phyloP scores from a whole-genome alignment of 1,140 invertebrate species.

The Penaeus japonicus region DNA sequence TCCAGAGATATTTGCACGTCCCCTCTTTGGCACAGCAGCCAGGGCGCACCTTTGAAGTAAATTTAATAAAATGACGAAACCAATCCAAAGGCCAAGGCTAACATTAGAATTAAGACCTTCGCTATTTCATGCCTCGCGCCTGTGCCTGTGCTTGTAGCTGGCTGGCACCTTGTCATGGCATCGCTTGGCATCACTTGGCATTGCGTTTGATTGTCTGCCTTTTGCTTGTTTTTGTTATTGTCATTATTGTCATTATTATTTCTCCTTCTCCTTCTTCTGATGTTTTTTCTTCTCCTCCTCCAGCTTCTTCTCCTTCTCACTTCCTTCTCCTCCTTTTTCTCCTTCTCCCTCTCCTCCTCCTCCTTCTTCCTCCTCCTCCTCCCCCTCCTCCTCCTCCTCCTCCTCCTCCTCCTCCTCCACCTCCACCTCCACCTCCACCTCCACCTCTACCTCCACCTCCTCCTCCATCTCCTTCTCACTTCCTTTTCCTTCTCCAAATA shows the following conservation, averaged over 20 bases:
- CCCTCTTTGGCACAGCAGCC: no score
- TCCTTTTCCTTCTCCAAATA: neutral
- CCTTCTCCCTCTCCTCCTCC: neutral
- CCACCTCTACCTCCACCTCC: neutral
- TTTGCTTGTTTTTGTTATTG: neutral
- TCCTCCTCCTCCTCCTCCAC: neutral
- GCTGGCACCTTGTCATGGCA: no score
- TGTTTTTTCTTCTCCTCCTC: neutral
- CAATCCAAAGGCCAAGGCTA: no score
- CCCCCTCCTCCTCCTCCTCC: neutral
- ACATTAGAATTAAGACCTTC: no score
- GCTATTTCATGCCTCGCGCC: no score
- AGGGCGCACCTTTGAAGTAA: no score
- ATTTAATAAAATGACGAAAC: no score
- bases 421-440: neutral
- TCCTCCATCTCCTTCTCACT: neutral
- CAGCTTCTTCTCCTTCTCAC: neutral
- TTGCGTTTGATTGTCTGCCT: no score
- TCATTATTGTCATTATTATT: neutral
- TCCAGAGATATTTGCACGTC: neutral
- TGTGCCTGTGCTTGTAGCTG: no score
- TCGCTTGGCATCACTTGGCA: no score
- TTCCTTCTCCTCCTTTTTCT: neutral
- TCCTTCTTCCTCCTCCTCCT: no score
- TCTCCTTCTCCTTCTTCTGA: neutral